Evolutionary conservation across 2,888 invertebrate genomes (phyloP), one percentile per base, ranked within the genome.

Genomic region (Andrena camellia): DNA sequence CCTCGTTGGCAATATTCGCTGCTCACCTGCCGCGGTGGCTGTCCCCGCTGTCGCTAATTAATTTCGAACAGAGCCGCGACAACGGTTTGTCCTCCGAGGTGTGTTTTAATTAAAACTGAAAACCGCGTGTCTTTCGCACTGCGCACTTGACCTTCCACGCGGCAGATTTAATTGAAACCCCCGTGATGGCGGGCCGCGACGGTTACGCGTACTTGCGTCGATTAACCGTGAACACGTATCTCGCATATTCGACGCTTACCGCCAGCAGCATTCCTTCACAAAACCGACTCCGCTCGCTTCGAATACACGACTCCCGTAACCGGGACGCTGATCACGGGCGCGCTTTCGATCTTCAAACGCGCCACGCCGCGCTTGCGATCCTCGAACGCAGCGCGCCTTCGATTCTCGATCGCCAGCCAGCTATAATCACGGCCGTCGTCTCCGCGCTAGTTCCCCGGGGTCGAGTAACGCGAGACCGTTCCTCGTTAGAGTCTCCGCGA

Each of bases 121-220:
- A 78, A 66, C 73, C 57, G 63, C 62, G 59, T 67, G 86, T 83
- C 86, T 77, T 69, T 79, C 73, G 67, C 84, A 84, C 75, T 66
- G 52, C 68, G 85, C 69, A 83, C 88, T 88, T 86, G 88, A 88
- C 88, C 88, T 86, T 86, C 76, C 88, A 33, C 83, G 73, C 79
- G 85, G 81, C 52, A 79, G 69, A 63, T 79, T 85, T 85, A 83
- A 85, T 86, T 80, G 88, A 83, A 88, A 78, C 78, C 78, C 85
- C 72, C 33, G 81, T 60, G 85, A 63, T 50, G 60, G 31, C 63
- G 81, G 75, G 6, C 62, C 70, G 66, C 75, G 84, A 73, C 69
- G 85, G 23, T 85, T 83, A 81, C 85, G 79, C 88, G 68, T 87
- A 76, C 68, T 54, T 63, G 70, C 86, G 84, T 80, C 64, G 79